These are phyloP conservation scores for Thecocarcelia acutangulata DNA, from an alignment of 2,888 invertebrate species.

Conservation along the genomic window DNA sequence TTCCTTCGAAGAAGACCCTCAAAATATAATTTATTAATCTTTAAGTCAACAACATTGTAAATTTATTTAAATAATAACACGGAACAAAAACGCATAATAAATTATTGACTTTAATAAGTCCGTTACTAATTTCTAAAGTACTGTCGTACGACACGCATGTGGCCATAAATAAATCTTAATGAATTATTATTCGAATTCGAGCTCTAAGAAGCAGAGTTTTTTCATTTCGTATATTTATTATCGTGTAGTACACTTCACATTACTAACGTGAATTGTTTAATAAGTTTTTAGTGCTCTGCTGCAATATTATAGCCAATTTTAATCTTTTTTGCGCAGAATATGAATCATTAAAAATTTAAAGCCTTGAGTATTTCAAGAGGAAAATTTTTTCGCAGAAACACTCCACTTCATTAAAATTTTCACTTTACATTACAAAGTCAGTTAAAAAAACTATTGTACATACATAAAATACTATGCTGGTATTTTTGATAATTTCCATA, in stretches of 20 bases:
- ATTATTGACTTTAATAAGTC: conserved; percentile 46
- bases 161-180: conserved; percentile 49
- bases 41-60: neutral
- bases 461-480: too few relatives aligned
- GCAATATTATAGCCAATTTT: too few relatives aligned
- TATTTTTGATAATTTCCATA: too few relatives aligned
- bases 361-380: too few relatives aligned
- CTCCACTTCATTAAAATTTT: too few relatives aligned
- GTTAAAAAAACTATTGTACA: too few relatives aligned
- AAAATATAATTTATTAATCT: conserved; percentile 27
- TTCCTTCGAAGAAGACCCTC: conserved; percentile 14
- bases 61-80: conserved; percentile 32
- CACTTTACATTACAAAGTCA: too few relatives aligned
- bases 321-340: too few relatives aligned
- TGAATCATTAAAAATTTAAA: too few relatives aligned
- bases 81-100: conserved; percentile 13
- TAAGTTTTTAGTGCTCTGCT: neutral
- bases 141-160: conserved; percentile 24
- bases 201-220: conserved; percentile 3
- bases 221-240: neutral
- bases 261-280: conserved; percentile 41
- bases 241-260: neutral
- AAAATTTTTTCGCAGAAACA: too few relatives aligned
- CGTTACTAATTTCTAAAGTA: conserved; percentile 44
- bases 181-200: conserved; percentile 28